phyloP scores from a whole-genome alignment of 2,113 vertebrate species.

The Amphilophus citrinellus region DNA sequence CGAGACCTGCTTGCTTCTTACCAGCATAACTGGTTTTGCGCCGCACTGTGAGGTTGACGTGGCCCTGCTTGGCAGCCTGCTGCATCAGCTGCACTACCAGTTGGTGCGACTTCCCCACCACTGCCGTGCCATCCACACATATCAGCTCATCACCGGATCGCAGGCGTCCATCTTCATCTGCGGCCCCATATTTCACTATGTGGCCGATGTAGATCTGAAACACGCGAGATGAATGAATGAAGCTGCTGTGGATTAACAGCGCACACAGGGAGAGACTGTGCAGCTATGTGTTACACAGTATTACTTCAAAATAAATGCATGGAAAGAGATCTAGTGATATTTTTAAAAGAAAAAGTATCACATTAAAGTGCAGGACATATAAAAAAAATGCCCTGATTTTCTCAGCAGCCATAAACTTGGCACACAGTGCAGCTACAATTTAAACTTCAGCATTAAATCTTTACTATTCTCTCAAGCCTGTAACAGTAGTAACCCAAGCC shows the following conservation, averaged over 20 bases:
- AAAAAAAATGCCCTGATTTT: background rate
- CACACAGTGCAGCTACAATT: background rate
- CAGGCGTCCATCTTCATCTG: constrained; percentile 95
- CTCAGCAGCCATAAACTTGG: background rate
- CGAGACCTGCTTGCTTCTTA: constrained; percentile 68
- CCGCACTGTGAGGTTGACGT: constrained; percentile 96
- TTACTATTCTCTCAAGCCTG: background rate
- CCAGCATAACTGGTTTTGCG: constrained; percentile 93
- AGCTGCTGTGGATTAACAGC: background rate
- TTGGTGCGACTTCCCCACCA: constrained; percentile 98
- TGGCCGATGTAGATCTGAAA: constrained; percentile 97
- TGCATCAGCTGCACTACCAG: constrained; percentile 99
- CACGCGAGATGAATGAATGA: background rate
- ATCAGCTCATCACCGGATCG: constrained; percentile 96
- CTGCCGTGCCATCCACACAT: constrained; percentile 96
- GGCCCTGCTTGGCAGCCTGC: constrained; percentile 98
- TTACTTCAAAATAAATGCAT: background rate
- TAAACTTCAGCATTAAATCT: constrained; percentile 10
- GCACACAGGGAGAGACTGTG: background rate
- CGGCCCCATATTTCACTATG: constrained; percentile 97
- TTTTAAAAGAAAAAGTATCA: background rate
- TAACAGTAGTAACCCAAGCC: background rate
- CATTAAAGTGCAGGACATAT: background rate
- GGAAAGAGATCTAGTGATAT: background rate
- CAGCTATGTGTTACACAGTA: background rate